A percentile compares a stretch with the other conserved stretches of the same genome.
These are phyloP conservation scores for Phortica variegata DNA, from an alignment of 1,140 invertebrate species.

Conservation along the genomic window DNA sequence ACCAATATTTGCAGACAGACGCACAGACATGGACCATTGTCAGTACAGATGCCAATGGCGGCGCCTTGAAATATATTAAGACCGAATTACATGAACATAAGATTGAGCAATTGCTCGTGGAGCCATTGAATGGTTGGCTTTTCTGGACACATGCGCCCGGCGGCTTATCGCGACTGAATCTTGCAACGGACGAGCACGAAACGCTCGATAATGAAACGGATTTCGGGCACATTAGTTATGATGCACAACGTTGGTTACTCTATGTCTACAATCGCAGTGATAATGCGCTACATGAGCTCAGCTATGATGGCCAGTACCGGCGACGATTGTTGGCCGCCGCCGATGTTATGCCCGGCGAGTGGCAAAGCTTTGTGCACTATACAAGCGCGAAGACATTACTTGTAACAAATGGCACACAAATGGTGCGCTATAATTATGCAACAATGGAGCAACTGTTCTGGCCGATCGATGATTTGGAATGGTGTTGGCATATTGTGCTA, in stretches of 20 bases:
- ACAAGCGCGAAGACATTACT: conserved; percentile 61
- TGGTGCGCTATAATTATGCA: conserved; percentile 70
- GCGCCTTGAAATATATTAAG: neutral
- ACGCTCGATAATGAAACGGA: conserved; percentile 4
- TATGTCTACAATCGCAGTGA: conserved; percentile 73
- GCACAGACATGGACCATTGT: conserved; percentile 11
- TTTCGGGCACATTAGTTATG: conserved; percentile 69
- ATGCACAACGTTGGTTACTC: conserved; percentile 74
- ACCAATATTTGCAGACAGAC: conserved; percentile 4
- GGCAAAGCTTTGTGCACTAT: conserved; percentile 19
- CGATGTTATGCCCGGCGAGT: neutral
- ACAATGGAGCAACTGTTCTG: conserved; percentile 60
- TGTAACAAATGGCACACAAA: conserved; percentile 70
- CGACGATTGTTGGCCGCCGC: neutral
- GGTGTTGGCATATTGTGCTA: conserved; percentile 19
- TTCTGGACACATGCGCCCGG: conserved; percentile 71
- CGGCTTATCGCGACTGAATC: conserved; percentile 74
- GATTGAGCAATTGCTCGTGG: conserved; percentile 80
- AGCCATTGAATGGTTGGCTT: conserved; percentile 89
- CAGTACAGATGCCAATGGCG: conserved; percentile 13
- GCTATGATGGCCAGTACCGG: conserved; percentile 65
- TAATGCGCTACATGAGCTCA: conserved; percentile 72
- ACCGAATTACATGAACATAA: conserved; percentile 32
- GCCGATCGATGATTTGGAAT: conserved; percentile 52
- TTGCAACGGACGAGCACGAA: conserved; percentile 61